Percentiles rank a stretch among this genome's conserved stretches.
Evolutionary conservation across 2,888 invertebrate genomes (phyloP).

Genomic region (Dolomedes plantarius): DNA sequence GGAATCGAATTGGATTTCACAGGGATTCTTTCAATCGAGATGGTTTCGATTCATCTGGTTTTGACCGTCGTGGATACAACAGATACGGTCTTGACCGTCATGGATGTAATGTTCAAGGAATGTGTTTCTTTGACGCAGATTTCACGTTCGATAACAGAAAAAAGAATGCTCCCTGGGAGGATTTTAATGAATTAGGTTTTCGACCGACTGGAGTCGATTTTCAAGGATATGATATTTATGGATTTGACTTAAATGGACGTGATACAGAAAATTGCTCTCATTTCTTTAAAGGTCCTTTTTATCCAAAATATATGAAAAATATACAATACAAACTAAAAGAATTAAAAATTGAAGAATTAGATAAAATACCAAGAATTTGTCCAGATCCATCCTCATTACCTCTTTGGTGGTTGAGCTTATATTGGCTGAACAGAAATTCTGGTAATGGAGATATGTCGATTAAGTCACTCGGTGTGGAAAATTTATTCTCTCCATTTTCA

Average conservation of each 20-base stretch:
- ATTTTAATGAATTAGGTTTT: slow-evolving; percentile 73
- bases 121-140: slow-evolving; percentile 66
- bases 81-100: slow-evolving; percentile 76
- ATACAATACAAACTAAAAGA: slow-evolving; percentile 73
- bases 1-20: slow-evolving; percentile 75
- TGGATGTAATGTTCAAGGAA: slow-evolving; percentile 75
- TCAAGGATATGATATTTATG: slow-evolving; percentile 76
- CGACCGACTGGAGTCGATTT: slow-evolving; percentile 74
- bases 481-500: slow-evolving; percentile 26
- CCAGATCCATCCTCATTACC: slow-evolving; percentile 28
- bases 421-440: slow-evolving; percentile 60
- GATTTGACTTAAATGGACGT: slow-evolving; percentile 75
- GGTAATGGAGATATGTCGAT: not conserved
- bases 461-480: not conserved
- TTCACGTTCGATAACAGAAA: not conserved
- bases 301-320: slow-evolving; percentile 75
- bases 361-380: slow-evolving; percentile 45
- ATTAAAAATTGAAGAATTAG: slow-evolving; percentile 15
- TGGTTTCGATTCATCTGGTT: slow-evolving; percentile 76
- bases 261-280: slow-evolving; percentile 75
- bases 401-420: slow-evolving; percentile 56
- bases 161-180: slow-evolving; percentile 20
- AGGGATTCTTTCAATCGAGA: slow-evolving; percentile 75
- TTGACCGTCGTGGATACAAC: slow-evolving; percentile 75
- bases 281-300: slow-evolving; percentile 75